These are phyloP conservation scores for Dicerorhinus sumatrensis DNA, from an alignment of 2,113 vertebrate genomes.

Conservation along the genomic window DNA sequence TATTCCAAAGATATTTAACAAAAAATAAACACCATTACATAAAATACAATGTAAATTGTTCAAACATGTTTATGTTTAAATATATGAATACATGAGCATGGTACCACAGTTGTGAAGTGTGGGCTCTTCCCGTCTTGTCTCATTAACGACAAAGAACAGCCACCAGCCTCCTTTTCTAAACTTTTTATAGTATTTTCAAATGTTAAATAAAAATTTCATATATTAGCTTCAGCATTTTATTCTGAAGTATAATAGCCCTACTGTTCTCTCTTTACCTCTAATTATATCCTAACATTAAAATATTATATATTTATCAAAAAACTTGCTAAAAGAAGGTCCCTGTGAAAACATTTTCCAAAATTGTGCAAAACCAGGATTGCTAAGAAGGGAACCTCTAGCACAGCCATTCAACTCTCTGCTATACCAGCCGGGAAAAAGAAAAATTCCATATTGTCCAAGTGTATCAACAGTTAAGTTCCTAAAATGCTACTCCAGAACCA, in stretches of 20 bases:
- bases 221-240: not conserved
- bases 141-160: not conserved
- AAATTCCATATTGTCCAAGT: not conserved
- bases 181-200: slow-evolving; percentile 10
- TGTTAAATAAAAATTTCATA: not conserved
- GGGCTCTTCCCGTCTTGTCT: not conserved
- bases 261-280: not conserved
- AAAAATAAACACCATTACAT: not conserved
- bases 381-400: not conserved
- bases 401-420: not conserved
- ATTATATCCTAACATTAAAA: not conserved
- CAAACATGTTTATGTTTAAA: slow-evolving; percentile 41
- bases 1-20: slow-evolving; percentile 24
- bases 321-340: slow-evolving; percentile 16
- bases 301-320: slow-evolving; percentile 26
- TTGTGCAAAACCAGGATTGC: not conserved
- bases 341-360: slow-evolving; percentile 25
- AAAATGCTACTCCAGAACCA: not conserved
- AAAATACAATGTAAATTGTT: slow-evolving; percentile 43
- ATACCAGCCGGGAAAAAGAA: not conserved
- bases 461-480: slow-evolving; percentile 34
- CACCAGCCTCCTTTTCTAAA: not conserved
- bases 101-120: not conserved
- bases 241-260: not conserved
- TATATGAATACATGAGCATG: not conserved